Conservation (phyloP, 2,113 vertebrate species). For the Dicaeum eximium region DNA sequence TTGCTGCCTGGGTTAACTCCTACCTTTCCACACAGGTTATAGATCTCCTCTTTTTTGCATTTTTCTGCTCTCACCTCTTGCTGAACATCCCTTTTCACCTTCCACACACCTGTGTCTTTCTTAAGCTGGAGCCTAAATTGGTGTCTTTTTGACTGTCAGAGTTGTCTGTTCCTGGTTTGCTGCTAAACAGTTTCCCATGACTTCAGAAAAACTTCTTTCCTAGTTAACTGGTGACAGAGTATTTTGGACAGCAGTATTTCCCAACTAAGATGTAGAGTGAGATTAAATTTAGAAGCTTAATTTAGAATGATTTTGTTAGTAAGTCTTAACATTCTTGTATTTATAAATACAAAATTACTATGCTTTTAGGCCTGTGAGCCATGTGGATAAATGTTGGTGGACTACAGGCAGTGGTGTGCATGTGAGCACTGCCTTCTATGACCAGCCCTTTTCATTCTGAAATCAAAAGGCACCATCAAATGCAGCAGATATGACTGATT, state of each 20-base stretch:
- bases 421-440: background rate
- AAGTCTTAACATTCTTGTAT: background rate
- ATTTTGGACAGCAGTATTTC: background rate
- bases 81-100: background rate
- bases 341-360: background rate
- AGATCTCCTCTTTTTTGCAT: background rate
- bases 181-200: background rate
- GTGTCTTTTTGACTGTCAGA: background rate
- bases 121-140: background rate
- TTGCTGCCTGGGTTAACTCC: constrained; percentile 9
- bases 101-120: background rate
- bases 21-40: background rate
- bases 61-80: background rate
- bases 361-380: background rate
- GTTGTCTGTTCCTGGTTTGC: background rate
- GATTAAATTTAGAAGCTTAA: background rate
- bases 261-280: background rate
- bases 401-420: background rate
- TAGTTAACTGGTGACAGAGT: background rate
- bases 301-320: background rate
- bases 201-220: background rate
- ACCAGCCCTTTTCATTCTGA: background rate
- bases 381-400: background rate
- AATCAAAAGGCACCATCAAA: background rate
- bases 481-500: background rate